phyloP scores from a whole-genome alignment of 2,797 vertebrate genomes.

The Sebastes trivittatus region DNA sequence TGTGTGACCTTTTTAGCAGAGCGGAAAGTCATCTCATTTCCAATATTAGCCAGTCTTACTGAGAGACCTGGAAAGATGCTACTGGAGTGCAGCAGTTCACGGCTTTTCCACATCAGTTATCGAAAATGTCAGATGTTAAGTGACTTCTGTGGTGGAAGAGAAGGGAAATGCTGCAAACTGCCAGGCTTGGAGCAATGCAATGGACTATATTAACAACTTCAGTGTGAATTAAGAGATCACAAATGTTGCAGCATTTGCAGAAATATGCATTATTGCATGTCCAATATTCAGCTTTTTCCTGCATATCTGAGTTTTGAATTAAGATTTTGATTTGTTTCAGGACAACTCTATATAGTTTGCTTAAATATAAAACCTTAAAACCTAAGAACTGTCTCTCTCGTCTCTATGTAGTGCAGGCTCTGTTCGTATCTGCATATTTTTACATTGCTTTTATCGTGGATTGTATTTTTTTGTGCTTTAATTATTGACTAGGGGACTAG shows the following conservation, averaged over 20 bases:
- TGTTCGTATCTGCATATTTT: neutral
- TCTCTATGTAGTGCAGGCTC: neutral
- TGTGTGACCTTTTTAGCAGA: slow-evolving; percentile 55
- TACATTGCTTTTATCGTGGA: neutral
- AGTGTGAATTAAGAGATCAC: neutral
- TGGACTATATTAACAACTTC: neutral
- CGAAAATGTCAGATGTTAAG: slow-evolving; percentile 39
- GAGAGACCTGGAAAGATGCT: slow-evolving; percentile 17
- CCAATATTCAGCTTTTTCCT: neutral
- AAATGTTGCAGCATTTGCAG: neutral
- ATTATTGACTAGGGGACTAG: too few relatives aligned
- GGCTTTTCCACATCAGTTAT: slow-evolving; percentile 14
- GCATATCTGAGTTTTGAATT: neutral
- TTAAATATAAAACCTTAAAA: neutral
- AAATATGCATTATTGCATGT: neutral
- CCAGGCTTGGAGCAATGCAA: neutral
- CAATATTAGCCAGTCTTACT: slow-evolving; percentile 36
- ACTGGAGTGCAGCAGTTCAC: neutral
- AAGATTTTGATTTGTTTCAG: neutral
- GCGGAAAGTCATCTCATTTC: slow-evolving; percentile 46
- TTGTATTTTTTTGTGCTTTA: neutral
- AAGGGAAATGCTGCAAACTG: slow-evolving; percentile 3
- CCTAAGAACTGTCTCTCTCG: neutral
- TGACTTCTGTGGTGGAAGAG: neutral
- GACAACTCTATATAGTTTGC: neutral